These are phyloP conservation scores for Leptonema lineaticorne DNA, from an alignment of 1,140 invertebrate species.

Conservation along the genomic window DNA sequence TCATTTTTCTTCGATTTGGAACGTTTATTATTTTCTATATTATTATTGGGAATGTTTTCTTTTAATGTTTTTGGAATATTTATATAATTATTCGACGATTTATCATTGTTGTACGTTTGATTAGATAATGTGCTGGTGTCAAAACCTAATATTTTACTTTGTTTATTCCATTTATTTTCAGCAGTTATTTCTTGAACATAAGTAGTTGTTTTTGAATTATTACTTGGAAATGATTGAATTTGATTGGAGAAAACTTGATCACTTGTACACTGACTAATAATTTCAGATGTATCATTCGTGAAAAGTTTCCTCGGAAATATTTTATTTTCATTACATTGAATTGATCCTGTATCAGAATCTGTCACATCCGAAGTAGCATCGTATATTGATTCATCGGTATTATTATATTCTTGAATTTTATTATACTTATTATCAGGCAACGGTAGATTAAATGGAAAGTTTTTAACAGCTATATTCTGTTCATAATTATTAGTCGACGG, in stretches of 20 bases:
- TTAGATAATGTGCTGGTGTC: constrained; percentile 53
- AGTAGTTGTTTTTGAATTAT: constrained; percentile 26
- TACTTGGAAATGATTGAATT: constrained; percentile 19
- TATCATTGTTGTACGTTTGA: constrained; percentile 45
- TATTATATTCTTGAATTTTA: constrained; percentile 43
- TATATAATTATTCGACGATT: no score
- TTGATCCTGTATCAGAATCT: constrained; percentile 32
- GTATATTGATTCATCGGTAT: constrained; percentile 45
- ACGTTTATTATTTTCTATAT: constrained; percentile 17
- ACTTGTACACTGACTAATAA: constrained; percentile 19
- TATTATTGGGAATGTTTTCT: constrained; percentile 23
- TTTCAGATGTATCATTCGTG: constrained; percentile 44
- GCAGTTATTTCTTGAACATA: not conserved
- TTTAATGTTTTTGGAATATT: no score
- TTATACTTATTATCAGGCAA: not conserved
- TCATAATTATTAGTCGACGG: not conserved
- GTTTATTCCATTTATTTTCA: constrained; percentile 48
- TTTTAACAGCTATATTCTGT: not conserved
- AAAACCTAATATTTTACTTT: constrained; percentile 54
- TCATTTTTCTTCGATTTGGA: constrained; percentile 39
- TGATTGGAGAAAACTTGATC: constrained; percentile 27
- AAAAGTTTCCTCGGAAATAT: constrained; percentile 51
- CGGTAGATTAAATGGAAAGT: constrained; percentile 40
- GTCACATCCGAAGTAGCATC: constrained; percentile 32
- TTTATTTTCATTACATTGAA: constrained; percentile 22